Percentiles rank a stretch among this genome's conserved stretches.
Evolutionary conservation across 2,797 vertebrate genomes (phyloP).

Genomic region (Acomys russatus): DNA sequence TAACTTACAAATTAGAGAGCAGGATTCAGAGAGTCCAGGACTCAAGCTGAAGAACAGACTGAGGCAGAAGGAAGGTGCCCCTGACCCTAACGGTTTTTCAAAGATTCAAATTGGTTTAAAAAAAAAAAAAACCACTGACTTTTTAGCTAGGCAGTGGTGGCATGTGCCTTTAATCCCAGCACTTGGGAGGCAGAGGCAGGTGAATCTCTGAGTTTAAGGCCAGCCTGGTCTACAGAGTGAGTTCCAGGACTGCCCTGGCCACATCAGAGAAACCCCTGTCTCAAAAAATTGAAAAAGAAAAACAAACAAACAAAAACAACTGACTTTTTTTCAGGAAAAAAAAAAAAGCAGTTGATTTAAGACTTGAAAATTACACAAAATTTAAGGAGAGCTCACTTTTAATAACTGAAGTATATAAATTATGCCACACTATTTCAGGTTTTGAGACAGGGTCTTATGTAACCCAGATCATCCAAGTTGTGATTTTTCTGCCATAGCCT

Average conservation of each 20-base stretch:
- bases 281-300: neutral
- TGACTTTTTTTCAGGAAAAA: neutral
- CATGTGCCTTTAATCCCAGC: neutral
- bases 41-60: neutral
- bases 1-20: neutral
- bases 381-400: neutral
- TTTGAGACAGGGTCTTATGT: neutral
- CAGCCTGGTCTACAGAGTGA: neutral
- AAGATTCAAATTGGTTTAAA: neutral
- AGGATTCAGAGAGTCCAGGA: neutral
- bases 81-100: neutral
- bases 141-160: neutral
- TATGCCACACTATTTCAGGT: neutral
- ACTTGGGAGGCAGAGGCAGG: neutral
- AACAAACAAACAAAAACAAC: neutral
- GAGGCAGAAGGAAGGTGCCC: neutral
- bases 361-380: neutral
- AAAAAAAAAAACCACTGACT: neutral
- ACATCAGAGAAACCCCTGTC: neutral
- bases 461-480: neutral
- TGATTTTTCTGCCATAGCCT: neutral
- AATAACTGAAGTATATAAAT: constrained; percentile 30
- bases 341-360: constrained; percentile 42
- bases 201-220: neutral
- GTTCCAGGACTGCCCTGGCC: neutral